These are phyloP conservation scores for Percopsis omiscomaycus DNA, from an alignment of 2,797 vertebrate genomes.

Conservation along the genomic window DNA sequence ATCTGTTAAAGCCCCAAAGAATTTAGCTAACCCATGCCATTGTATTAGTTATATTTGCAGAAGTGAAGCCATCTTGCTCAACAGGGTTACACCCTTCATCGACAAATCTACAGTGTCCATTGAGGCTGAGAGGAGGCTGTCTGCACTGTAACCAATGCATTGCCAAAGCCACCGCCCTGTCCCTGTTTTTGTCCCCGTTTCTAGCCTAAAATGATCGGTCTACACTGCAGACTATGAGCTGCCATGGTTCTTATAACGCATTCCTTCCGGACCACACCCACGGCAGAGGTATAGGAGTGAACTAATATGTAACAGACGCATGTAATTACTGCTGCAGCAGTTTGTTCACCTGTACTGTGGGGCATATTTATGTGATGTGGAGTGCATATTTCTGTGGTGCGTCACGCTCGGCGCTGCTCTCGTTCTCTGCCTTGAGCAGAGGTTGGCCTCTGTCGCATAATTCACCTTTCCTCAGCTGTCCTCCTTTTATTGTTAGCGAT, in stretches of 20 bases:
- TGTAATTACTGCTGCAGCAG: constrained; percentile 19
- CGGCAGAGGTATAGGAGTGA: constrained; percentile 59
- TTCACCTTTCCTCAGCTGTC: not conserved
- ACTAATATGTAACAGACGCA: constrained; percentile 20
- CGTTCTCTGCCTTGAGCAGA: constrained; percentile 1
- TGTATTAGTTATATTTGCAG: constrained; percentile 62
- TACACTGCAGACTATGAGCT: constrained; percentile 52
- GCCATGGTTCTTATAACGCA: constrained; percentile 40
- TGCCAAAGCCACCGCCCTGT: constrained; percentile 66
- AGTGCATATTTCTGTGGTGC: not conserved
- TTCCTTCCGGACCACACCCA: constrained; percentile 59
- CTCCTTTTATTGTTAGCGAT: not conserved
- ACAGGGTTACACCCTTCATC: constrained; percentile 72
- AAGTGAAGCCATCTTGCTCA: constrained; percentile 72
- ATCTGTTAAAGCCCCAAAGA: constrained; percentile 18
- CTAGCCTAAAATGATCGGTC: constrained; percentile 58
- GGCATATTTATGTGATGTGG: constrained; percentile 4
- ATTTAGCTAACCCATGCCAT: constrained; percentile 12
- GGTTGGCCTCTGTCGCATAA: not conserved
- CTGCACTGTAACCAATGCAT: constrained; percentile 42
- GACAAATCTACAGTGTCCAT: constrained; percentile 8
- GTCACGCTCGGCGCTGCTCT: too few relatives aligned
- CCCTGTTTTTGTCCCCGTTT: constrained; percentile 61
- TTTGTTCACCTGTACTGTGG: constrained; percentile 2
- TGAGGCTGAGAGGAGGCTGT: constrained; percentile 38